Percentiles rank a stretch among this genome's conserved stretches.
Conservation (phyloP, 1,140 invertebrate species). For the Penaeus indicus region DNA sequence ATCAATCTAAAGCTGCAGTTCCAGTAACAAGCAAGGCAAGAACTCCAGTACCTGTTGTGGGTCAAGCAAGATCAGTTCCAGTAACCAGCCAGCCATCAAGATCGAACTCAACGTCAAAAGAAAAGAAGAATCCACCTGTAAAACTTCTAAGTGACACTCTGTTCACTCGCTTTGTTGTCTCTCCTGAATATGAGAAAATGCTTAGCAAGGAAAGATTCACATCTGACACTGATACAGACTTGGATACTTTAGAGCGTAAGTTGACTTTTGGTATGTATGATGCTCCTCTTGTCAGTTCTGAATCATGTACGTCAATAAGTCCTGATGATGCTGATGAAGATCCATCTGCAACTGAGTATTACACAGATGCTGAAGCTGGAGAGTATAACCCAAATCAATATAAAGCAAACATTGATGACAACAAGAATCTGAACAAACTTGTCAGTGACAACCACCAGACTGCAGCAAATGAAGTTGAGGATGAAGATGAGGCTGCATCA, state of each 20-base stretch:
- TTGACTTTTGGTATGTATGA: constrained; percentile 59
- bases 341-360: constrained; percentile 59
- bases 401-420: constrained; percentile 38
- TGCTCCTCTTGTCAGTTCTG: constrained; percentile 65
- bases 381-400: constrained; percentile 53
- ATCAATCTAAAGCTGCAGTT: background rate
- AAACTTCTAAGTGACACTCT: constrained; percentile 59
- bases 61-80: background rate
- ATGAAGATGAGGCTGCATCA: constrained; percentile 13
- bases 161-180: constrained; percentile 61
- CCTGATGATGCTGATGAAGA: constrained; percentile 59
- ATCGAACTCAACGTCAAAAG: background rate
- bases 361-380: constrained; percentile 58
- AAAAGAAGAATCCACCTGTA: constrained; percentile 23
- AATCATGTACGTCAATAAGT: constrained; percentile 62
- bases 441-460: background rate
- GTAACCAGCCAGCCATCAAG: background rate
- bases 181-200: background rate
- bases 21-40: background rate
- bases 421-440: background rate
- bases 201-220: background rate
- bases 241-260: constrained; percentile 60
- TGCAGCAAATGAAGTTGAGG: background rate
- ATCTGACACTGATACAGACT: constrained; percentile 62
- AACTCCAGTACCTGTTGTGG: background rate